Evolutionary conservation across 2,888 invertebrate genomes (phyloP), one percentile per base, ranked within the genome.

Genomic region (Cataglyphis albicans): DNA sequence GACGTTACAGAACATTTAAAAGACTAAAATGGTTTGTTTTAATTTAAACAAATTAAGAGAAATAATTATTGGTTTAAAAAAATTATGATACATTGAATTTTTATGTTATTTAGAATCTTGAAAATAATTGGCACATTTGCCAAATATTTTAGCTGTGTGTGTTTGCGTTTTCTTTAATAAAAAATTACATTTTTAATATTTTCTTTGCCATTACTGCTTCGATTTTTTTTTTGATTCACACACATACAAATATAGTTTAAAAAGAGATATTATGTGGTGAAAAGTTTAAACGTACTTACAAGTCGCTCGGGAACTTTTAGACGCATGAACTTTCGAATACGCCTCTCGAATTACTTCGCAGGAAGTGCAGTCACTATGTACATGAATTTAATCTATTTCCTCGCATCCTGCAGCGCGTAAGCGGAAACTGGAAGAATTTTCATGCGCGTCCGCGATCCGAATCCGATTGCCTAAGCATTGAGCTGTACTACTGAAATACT

Each of bases 251-350:
- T 52, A 52, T n/a, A 52, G n/a, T 52, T 72, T 72, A 59, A 80
- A 72, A 80, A 25, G 59, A 80, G 72, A 80, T 72, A 76, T 76
- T 76, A 80, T 80, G 78, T 59, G 32, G 59, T 6, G 44, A 70
- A 80, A 80, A 80, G 78, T 80, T 80, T 70, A 70, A 80, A 44
- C 72, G 35, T 61, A 80, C 78, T 80, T 70, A 64, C 44, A 25
- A 59, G 78, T 78, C 70, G 80, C 74, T 21, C 64, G 59, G 44
- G 68, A 86, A 89, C 83, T 89, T 89, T 85, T 83, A 83, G 70
- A 72, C 59, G 78, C 86, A 82, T 81, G 64, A 88, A 88, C 85
- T 88, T 88, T 81, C 82, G 82, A 84, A 89, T 82, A 80, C 73
- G 83, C 81, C 86, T 74, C 73, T 81, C 85, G 85, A 86, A 89